phyloP scores from a whole-genome alignment of 1,140 invertebrate species.

The Stegodyphus mimosarum region DNA sequence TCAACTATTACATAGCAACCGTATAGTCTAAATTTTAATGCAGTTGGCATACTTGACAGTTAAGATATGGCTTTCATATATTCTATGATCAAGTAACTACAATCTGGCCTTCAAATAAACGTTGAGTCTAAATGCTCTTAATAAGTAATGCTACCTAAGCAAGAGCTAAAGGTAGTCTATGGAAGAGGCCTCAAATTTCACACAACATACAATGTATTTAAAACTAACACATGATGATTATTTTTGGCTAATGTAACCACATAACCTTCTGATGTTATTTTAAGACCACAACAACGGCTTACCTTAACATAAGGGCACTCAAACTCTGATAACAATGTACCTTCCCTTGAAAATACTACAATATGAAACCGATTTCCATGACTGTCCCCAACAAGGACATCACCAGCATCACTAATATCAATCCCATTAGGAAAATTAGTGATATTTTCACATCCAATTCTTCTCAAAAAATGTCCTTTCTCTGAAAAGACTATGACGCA shows the following conservation, averaged over 20 bases:
- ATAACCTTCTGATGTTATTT: conserved; percentile 95
- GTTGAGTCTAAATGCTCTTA: conserved; percentile 57
- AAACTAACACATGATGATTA: conserved; percentile 96
- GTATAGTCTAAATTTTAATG: conserved; percentile 51
- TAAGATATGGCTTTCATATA: conserved; percentile 50
- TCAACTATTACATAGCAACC: conserved; percentile 59
- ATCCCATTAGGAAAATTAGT: conserved; percentile 98
- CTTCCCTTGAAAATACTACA: conserved; percentile 89
- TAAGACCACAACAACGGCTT: conserved; percentile 94
- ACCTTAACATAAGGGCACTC: conserved; percentile 98
- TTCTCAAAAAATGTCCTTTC: conserved; percentile 87
- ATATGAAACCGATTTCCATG: conserved; percentile 98
- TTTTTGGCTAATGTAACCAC: conserved; percentile 97
- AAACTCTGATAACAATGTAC: conserved; percentile 89
- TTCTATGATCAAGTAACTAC: conserved; percentile 44
- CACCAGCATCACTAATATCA: conserved; percentile 94
- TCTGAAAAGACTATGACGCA: conserved; percentile 96
- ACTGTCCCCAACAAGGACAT: conserved; percentile 95
- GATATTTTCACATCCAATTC: conserved; percentile 93
- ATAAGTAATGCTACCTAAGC: conserved; percentile 55
- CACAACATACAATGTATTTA: conserved; percentile 92
- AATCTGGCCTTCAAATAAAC: conserved; percentile 40
- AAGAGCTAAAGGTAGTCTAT: conserved; percentile 55
- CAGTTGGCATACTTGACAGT: conserved; percentile 52
- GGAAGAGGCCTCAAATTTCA: conserved; percentile 49